Evolutionary conservation across 2,888 invertebrate species (phyloP).

Genomic region (Ichneumon xanthorius): DNA sequence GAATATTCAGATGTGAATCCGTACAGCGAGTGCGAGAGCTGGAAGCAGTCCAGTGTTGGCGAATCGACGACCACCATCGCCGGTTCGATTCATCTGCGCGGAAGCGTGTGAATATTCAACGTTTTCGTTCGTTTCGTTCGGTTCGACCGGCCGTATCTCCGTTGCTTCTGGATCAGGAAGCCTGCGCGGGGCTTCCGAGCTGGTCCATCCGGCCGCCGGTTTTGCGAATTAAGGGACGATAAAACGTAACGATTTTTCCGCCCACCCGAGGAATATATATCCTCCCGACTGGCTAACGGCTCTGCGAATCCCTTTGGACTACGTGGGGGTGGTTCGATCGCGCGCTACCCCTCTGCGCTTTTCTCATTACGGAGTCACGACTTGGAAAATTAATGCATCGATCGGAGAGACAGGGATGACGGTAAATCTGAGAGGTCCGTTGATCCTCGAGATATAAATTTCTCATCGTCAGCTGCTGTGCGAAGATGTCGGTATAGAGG

Average conservation of each 20-base stretch:
- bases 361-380: slow-evolving; percentile 19
- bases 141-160: slow-evolving; percentile 60
- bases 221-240: slow-evolving; percentile 62
- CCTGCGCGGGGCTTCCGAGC: slow-evolving; percentile 24
- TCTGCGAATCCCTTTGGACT: slow-evolving; percentile 43
- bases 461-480: slow-evolving; percentile 23
- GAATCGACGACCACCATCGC: slow-evolving; percentile 57
- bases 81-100: slow-evolving; percentile 74
- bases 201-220: slow-evolving; percentile 40
- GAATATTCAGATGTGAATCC: slow-evolving; percentile 74
- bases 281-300: slow-evolving; percentile 16
- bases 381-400: slow-evolving; percentile 53
- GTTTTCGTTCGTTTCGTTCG: slow-evolving; percentile 71
- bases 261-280: slow-evolving; percentile 34
- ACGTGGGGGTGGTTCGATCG: background rate
- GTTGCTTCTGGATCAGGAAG: slow-evolving; percentile 57
- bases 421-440: slow-evolving; percentile 13
- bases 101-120: slow-evolving; percentile 77
- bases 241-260: slow-evolving; percentile 66
- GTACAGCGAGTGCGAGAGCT: slow-evolving; percentile 21
- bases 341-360: slow-evolving; percentile 18
- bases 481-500: slow-evolving; percentile 1
- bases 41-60: slow-evolving; percentile 26
- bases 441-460: slow-evolving; percentile 34
- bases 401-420: slow-evolving; percentile 18